Percentiles rank a stretch among this genome's conserved stretches.
Evolutionary conservation across 2,888 invertebrate genomes (phyloP).

Genomic region (Lottia scabra): DNA sequence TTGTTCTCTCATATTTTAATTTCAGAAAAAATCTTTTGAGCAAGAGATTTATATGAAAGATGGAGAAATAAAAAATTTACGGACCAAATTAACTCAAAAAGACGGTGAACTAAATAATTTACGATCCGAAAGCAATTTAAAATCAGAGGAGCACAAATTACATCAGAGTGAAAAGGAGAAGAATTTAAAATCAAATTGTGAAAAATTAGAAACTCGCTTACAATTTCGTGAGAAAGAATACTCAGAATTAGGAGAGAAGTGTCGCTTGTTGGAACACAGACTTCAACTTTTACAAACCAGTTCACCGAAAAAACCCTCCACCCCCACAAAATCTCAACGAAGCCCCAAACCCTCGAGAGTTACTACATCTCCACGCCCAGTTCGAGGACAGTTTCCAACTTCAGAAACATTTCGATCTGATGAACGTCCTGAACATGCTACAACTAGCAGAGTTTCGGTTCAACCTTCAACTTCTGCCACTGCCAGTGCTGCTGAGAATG

Average conservation of each 20-base stretch:
- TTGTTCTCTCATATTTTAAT: too few species aligned
- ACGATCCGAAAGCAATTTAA: constrained; percentile 39
- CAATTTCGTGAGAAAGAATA: constrained; percentile 52
- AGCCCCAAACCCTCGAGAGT: constrained; percentile 7
- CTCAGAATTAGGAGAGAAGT: constrained; percentile 31
- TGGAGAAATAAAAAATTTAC: constrained; percentile 48
- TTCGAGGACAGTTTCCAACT: background rate
- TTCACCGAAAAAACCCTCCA: background rate
- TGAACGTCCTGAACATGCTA: background rate
- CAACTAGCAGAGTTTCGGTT: background rate
- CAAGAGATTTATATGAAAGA: constrained; percentile 46
- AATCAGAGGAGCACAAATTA: constrained; percentile 34
- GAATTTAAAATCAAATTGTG: constrained; percentile 37
- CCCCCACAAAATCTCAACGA: background rate
- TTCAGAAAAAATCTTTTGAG: constrained; percentile 39
- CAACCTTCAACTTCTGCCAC: background rate
- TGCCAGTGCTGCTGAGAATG: too few species aligned
- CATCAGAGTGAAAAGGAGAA: constrained; percentile 45
- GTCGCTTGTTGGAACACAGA: constrained; percentile 35
- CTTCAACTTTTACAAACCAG: constrained; percentile 7
- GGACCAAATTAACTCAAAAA: constrained; percentile 39
- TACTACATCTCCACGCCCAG: background rate
- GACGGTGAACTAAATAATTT: constrained; percentile 42
- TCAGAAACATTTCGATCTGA: background rate
- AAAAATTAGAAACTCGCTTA: constrained; percentile 42